These are phyloP conservation scores for Plagodis pulveraria DNA, from an alignment of 2,888 invertebrate genomes.

Conservation along the genomic window DNA sequence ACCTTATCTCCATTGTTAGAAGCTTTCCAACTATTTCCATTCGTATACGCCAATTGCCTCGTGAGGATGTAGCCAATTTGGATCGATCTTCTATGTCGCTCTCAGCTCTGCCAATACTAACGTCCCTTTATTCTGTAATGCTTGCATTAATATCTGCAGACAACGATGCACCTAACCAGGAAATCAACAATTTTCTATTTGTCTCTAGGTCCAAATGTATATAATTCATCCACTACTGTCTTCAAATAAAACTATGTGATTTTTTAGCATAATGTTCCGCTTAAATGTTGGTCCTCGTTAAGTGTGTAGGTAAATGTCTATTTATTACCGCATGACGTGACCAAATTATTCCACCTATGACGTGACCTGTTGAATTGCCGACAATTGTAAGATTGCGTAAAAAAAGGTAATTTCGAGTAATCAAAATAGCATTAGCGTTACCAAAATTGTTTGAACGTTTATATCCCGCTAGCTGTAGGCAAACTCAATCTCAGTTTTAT, in stretches of 20 bases:
- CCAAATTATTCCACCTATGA: slow-evolving; percentile 45
- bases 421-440: slow-evolving; percentile 77
- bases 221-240: too few species aligned
- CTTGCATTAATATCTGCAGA: not conserved
- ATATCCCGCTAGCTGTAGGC: slow-evolving; percentile 41
- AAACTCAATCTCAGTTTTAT: slow-evolving; percentile 55
- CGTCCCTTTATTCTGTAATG: not conserved
- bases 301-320: slow-evolving; percentile 55
- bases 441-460: slow-evolving; percentile 56
- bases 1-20: slow-evolving; percentile 54
- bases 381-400: slow-evolving; percentile 54
- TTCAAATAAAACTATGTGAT: slow-evolving; percentile 26
- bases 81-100: slow-evolving; percentile 43
- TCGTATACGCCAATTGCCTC: slow-evolving; percentile 70
- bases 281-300: slow-evolving; percentile 41
- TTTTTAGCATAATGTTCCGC: slow-evolving; percentile 42
- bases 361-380: slow-evolving; percentile 57
- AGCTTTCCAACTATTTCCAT: slow-evolving; percentile 69
- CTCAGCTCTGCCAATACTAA: slow-evolving; percentile 18
- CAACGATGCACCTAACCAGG: too few species aligned
- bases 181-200: too few species aligned
- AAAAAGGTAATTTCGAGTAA: slow-evolving; percentile 71
- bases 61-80: slow-evolving; percentile 73
- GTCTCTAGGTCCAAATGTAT: too few species aligned
- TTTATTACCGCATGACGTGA: slow-evolving; percentile 52